Conservation (phyloP, 2,113 vertebrate species). For the Passerina amoena region DNA sequence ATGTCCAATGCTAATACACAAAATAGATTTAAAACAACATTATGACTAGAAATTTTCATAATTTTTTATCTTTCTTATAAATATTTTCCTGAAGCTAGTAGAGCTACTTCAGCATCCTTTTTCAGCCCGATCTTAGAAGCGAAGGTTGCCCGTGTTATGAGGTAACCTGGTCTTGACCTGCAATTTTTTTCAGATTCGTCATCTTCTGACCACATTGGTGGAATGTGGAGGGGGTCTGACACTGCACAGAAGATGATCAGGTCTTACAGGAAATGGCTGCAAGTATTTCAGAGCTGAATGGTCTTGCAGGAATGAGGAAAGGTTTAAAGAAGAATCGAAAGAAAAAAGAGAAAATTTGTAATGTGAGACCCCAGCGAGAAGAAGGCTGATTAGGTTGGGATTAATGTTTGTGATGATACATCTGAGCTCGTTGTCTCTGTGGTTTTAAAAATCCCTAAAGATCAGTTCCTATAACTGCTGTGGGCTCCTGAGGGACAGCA, state of each 20-base stretch:
- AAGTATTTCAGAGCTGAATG: background rate
- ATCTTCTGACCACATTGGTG: background rate
- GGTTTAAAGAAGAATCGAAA: background rate
- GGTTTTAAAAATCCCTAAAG: background rate
- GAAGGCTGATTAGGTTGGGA: background rate
- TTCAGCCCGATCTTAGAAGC: background rate
- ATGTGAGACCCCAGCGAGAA: background rate
- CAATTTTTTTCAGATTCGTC: background rate
- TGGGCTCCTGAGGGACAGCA: background rate
- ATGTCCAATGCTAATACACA: background rate
- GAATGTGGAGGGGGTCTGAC: background rate
- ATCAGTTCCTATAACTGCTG: background rate
- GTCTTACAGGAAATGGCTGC: background rate
- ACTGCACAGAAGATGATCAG: background rate
- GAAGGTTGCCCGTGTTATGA: background rate
- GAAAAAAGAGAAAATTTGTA: background rate
- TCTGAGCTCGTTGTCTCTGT: background rate
- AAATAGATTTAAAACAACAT: background rate
- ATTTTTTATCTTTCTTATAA: background rate
- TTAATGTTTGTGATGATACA: background rate
- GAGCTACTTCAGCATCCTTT: background rate
- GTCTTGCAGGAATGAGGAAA: background rate
- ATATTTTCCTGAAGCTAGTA: background rate
- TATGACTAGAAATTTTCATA: background rate
- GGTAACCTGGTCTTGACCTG: background rate